These are phyloP conservation scores for Globia sparganii DNA, from an alignment of 2,888 invertebrate genomes.

Conservation along the genomic window DNA sequence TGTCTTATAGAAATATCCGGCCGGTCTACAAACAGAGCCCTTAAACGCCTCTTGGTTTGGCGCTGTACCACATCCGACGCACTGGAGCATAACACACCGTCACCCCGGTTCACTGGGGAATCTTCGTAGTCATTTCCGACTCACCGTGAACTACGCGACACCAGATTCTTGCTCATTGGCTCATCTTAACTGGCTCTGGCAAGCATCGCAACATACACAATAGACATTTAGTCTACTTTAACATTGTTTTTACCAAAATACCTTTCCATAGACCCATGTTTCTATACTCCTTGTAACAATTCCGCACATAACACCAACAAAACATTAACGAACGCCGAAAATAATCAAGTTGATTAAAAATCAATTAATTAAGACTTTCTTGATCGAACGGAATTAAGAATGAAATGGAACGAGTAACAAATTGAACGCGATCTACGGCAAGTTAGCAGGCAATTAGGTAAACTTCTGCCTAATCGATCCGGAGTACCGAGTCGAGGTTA, in stretches of 20 bases:
- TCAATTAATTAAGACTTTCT: constrained; percentile 63
- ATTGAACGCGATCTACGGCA: constrained; percentile 70
- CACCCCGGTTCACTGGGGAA: background rate
- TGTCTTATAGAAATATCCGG: background rate
- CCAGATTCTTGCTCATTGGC: background rate
- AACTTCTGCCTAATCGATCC: constrained; percentile 72
- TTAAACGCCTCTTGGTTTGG: too few relatives aligned
- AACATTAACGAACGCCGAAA: constrained; percentile 18
- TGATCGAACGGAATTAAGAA: constrained; percentile 68
- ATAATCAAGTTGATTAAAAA: constrained; percentile 59
- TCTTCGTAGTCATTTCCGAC: background rate
- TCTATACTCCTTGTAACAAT: background rate
- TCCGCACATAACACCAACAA: constrained; percentile 1
- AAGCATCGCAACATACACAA: background rate
- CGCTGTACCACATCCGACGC: background rate
- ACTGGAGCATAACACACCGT: too few relatives aligned
- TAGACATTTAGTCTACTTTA: background rate
- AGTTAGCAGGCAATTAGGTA: constrained; percentile 73
- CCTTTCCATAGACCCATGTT: background rate
- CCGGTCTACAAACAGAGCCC: too few relatives aligned
- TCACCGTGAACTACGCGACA: background rate
- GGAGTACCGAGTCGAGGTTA: constrained; percentile 66
- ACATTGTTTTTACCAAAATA: background rate
- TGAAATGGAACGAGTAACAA: constrained; percentile 72
- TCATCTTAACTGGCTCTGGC: background rate